Evolutionary conservation across 2,888 invertebrate genomes (phyloP).

Genomic region (Lasiommata megera): DNA sequence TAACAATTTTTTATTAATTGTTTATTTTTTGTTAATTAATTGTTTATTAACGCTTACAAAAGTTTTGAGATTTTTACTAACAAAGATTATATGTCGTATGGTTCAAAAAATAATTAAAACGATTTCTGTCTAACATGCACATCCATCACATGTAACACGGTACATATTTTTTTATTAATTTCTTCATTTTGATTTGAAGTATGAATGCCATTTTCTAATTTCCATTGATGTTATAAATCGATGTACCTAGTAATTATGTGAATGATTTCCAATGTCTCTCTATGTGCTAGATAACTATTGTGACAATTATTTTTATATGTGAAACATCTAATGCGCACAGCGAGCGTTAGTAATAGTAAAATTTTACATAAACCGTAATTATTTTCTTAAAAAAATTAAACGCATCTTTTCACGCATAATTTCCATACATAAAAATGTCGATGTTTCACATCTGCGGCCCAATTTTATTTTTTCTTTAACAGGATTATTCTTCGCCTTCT

Average conservation of each 20-base stretch:
- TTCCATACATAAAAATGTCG: too few species aligned
- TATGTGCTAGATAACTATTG: not conserved
- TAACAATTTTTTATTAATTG: too few species aligned
- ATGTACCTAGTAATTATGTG: not conserved
- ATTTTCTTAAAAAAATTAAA: too few species aligned
- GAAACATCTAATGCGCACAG: too few species aligned
- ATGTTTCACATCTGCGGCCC: too few species aligned
- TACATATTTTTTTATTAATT: slow-evolving; percentile 19
- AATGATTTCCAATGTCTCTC: not conserved
- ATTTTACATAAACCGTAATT: too few species aligned
- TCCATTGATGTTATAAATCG: not conserved
- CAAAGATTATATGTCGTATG: not conserved
- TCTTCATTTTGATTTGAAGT: slow-evolving; percentile 17
- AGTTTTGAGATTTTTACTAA: slow-evolving; percentile 14
- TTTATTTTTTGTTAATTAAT: too few species aligned
- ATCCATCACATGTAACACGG: slow-evolving; percentile 27
- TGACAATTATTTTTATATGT: too few species aligned
- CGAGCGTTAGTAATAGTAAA: too few species aligned
- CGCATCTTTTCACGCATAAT: too few species aligned
- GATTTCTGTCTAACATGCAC: slow-evolving; percentile 12
- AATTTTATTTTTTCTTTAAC: not conserved
- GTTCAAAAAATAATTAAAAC: not conserved
- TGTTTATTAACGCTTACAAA: slow-evolving; percentile 4
- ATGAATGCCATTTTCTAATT: not conserved
- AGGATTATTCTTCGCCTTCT: not conserved